A percentile compares a stretch with the other conserved stretches of the same genome.
phyloP scores from a whole-genome alignment of 2,113 vertebrate species.

The Buteo buteo region DNA sequence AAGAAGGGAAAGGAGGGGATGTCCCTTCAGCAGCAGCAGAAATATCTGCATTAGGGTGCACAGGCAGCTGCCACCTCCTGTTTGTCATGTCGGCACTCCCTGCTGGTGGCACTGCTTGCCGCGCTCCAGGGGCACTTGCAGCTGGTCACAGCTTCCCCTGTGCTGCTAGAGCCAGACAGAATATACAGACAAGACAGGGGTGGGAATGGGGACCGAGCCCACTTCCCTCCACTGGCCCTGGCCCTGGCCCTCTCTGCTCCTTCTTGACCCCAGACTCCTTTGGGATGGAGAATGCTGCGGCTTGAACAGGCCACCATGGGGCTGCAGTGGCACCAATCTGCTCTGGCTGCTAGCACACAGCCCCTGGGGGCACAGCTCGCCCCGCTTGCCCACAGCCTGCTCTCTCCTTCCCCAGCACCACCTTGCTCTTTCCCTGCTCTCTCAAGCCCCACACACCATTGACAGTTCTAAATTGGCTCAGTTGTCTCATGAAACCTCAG shows the following conservation, averaged over 20 bases:
- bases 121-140: fast-evolving
- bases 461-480: too few relatives aligned
- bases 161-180: neutral
- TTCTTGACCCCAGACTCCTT: neutral
- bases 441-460: neutral
- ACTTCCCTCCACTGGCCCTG: neutral
- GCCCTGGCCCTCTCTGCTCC: neutral
- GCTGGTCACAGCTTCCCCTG: neutral
- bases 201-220: neutral
- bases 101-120: too few relatives aligned
- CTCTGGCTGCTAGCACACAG: neutral
- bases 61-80: neutral
- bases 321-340: neutral
- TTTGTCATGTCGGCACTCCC: neutral
- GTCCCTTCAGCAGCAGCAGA: neutral
- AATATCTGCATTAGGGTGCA: neutral
- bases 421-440: neutral
- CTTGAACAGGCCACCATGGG: neutral
- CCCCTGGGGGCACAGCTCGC: neutral
- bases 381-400: neutral
- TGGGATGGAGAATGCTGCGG: neutral
- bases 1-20: neutral
- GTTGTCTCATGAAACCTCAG: neutral
- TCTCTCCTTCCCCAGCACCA: neutral
- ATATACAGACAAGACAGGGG: neutral